Evolutionary conservation across 2,797 vertebrate species (phyloP), one percentile per base, ranked within the genome.

Genomic region (Parauchenoglanis ngamensis): DNA sequence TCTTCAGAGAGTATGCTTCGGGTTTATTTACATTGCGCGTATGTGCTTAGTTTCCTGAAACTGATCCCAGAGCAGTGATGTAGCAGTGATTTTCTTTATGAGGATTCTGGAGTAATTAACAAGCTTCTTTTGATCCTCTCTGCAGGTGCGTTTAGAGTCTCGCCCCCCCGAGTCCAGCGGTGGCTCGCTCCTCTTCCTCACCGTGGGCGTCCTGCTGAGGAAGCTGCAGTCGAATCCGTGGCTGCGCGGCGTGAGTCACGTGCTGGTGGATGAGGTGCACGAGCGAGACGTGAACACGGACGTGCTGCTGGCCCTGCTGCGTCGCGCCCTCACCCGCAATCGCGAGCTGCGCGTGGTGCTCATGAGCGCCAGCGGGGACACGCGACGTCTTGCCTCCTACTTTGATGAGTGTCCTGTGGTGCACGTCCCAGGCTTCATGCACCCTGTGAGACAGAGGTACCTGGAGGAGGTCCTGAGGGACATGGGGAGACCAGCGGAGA

Each of bases 211-310:
- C 90, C 94, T 99, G 81, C 93, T 99, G 87, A 94, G 94, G 86
- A 99, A 99, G 94, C 95, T 99, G 87, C 97, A 97, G 94, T 95
- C 96, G 0, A 99, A 99, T 92, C 96, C 97, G 2, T 90, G 91
- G 57, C 95, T 99, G 89, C 94, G 92, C 91, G 98, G 98, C 0
- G 94, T 99, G 91, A 99, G 98, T 93, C 98, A 99, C 0, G 96
- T 99, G 17, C 93, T 99, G 1, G 97, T 99, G 83, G 98, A 99
- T 0, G 98, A 99, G 94, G 98, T 99, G 61, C 98, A 99, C 0
- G 98, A 99, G 94, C 93, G 98, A 4, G 98, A 99, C 0, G 95
- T 99, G 70, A 98, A 99, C 96, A 99, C 98, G 0, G 98, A 99
- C 94, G 96, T 99, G 93, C 96, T 99, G 90, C 96, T 99, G 87